Evolutionary conservation across 2,888 invertebrate species (phyloP), one percentile per base, ranked within the genome.

Genomic region (Trichogramma evanescens): DNA sequence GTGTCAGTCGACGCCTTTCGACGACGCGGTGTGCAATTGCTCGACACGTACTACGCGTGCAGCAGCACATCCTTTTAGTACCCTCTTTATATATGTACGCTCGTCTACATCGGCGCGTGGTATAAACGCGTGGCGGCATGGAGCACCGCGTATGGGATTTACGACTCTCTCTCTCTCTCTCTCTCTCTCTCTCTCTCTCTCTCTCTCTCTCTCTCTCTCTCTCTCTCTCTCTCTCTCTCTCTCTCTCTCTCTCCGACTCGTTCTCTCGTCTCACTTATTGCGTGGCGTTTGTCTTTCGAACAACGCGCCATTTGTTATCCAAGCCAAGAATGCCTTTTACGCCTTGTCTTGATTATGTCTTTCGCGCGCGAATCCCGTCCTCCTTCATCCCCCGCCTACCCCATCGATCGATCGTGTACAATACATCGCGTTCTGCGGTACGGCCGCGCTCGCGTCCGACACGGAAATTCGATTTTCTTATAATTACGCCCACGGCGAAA

Each of bases 191-290:
- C 57, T 39, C 57, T 55, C 43, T 13, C 52, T 43, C 50, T 42
- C 51, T 54, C 57, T 39, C 57, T 55, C 43, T 13, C 52, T 43
- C 50, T 42, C 51, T n/a, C 54, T 58, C 56, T 52, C 56, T 40
- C 44, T 58, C 59, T 53, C 58, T 63, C 54, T n/a, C 54, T 58
- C 56, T 52, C 56, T 40, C 44, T 58, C 59, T 53, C 58, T 63
- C 54, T 54, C 57, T 39, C 57, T 55, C 43, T 13, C 52, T 43
- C 50, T 42, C 51, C 57, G 38, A 40, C 48, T 53, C 48, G 43
- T 48, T 46, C 57, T 53, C 45, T 56, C 43, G 10, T 56, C 61
- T 49, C 40, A 43, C 50, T 50, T 9, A 44, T 26, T 26, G 26
- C 26, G 26, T 26, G 26, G 26, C 26, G 26, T 26, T 26, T 26